phyloP scores from a whole-genome alignment of 2,113 vertebrate species.

The Hemiprocne comata region DNA sequence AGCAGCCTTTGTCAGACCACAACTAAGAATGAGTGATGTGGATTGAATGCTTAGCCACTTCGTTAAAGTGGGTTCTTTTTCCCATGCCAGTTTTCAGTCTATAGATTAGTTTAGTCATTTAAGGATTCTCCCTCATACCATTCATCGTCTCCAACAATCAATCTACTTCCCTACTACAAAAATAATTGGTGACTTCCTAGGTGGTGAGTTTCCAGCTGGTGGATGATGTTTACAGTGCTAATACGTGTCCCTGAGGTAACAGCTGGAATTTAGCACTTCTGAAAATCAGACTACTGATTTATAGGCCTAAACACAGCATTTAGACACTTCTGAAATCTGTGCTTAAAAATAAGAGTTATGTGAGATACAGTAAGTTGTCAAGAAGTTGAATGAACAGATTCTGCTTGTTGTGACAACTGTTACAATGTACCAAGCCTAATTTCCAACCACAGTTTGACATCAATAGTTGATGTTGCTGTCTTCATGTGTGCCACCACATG shows the following conservation, averaged over 20 bases:
- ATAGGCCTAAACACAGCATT: not conserved
- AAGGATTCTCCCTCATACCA: not conserved
- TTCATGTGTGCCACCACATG: not conserved
- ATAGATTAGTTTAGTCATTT: not conserved
- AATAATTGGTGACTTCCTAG: not conserved
- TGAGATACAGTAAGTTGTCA: not conserved
- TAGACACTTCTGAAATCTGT: not conserved
- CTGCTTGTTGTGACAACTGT: not conserved
- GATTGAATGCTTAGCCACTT: not conserved
- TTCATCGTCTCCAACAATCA: not conserved
- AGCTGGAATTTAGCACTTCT: not conserved
- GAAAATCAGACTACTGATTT: not conserved
- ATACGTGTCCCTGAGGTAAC: fast-evolving
- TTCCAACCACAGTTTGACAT: not conserved
- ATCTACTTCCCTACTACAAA: not conserved
- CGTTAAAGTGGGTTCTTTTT: not conserved
- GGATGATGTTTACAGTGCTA: not conserved
- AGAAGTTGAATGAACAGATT: not conserved
- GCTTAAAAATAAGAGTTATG: not conserved
- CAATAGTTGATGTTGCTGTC: not conserved
- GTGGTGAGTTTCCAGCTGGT: not conserved
- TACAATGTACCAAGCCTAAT: not conserved
- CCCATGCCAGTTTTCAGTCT: not conserved
- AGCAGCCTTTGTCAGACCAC: not conserved
- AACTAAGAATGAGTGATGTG: not conserved